Evolutionary conservation across 2,888 invertebrate genomes (phyloP).

Genomic region (Noctuana brunneofusca): DNA sequence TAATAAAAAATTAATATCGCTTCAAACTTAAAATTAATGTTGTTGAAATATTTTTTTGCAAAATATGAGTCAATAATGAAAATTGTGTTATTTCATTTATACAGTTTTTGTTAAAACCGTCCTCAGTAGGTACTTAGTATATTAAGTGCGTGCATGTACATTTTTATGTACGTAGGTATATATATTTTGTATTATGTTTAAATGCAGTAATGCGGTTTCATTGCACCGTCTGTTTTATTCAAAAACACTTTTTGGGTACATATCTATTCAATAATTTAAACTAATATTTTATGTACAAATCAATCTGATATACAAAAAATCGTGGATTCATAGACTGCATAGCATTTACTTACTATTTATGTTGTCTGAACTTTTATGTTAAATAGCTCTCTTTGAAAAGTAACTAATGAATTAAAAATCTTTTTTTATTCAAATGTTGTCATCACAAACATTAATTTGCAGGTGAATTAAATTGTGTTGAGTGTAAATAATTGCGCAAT

Average conservation of each 20-base stretch:
- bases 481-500: constrained; percentile 12
- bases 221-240: constrained; percentile 6
- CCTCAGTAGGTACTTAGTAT: constrained; percentile 50
- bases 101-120: constrained; percentile 61
- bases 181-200: constrained; percentile 37
- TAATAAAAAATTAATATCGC: not conserved
- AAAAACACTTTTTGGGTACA: not conserved
- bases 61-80: constrained; percentile 13
- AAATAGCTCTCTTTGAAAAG: constrained; percentile 38
- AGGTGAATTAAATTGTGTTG: not conserved
- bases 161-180: constrained; percentile 40
- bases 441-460: constrained; percentile 23
- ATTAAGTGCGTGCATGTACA: not conserved
- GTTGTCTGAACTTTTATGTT: constrained; percentile 23
- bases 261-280: not conserved
- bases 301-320: not conserved
- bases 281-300: not conserved
- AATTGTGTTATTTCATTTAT: constrained; percentile 31
- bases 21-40: not conserved
- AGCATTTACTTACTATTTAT: constrained; percentile 57
- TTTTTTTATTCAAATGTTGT: not conserved
- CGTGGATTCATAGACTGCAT: constrained; percentile 41
- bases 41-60: not conserved
- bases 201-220: constrained; percentile 10
- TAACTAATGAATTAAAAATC: constrained; percentile 28